phyloP scores from a whole-genome alignment of 2,797 vertebrate genomes.

The Staurois parvus region DNA sequence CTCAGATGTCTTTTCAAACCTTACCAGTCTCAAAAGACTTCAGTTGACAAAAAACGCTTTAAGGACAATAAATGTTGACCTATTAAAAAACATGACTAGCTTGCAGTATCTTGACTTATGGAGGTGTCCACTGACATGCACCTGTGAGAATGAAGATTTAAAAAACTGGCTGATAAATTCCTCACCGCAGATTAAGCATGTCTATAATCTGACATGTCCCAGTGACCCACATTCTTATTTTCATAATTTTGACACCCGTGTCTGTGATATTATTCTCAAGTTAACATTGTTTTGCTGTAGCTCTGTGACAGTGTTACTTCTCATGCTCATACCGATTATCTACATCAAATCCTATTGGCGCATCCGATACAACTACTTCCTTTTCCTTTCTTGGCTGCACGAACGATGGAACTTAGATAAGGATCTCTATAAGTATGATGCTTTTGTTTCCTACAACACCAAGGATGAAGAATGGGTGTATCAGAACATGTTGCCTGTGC shows the following conservation, averaged over 20 bases:
- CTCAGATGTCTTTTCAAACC: background rate
- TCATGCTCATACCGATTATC: slow-evolving; percentile 77
- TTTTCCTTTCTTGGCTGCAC: slow-evolving; percentile 81
- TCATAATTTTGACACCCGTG: slow-evolving; percentile 79
- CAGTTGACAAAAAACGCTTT: slow-evolving; percentile 83
- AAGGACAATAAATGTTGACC: slow-evolving; percentile 70
- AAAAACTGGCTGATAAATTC: slow-evolving; percentile 77
- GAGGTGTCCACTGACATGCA: slow-evolving; percentile 81
- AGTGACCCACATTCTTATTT: slow-evolving; percentile 68
- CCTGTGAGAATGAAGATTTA: slow-evolving; percentile 80
- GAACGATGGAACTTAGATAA: slow-evolving; percentile 80
- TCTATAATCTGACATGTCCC: slow-evolving; percentile 74
- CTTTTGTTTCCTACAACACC: slow-evolving; percentile 88
- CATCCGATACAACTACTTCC: slow-evolving; percentile 82
- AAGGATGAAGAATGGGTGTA: slow-evolving; percentile 85
- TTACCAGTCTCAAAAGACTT: slow-evolving; percentile 60
- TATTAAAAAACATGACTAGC: slow-evolving; percentile 72
- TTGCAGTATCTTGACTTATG: slow-evolving; percentile 84
- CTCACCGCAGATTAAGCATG: slow-evolving; percentile 78
- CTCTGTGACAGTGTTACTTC: slow-evolving; percentile 71
- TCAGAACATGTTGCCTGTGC: slow-evolving; percentile 77
- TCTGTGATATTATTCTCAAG: slow-evolving; percentile 80
- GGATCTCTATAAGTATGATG: slow-evolving; percentile 81
- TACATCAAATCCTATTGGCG: slow-evolving; percentile 82
- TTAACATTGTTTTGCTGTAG: slow-evolving; percentile 77